Evolutionary conservation across 1,140 invertebrate species (phyloP), one percentile per base, ranked within the genome.

Genomic region (Leptopilina clavipes): DNA sequence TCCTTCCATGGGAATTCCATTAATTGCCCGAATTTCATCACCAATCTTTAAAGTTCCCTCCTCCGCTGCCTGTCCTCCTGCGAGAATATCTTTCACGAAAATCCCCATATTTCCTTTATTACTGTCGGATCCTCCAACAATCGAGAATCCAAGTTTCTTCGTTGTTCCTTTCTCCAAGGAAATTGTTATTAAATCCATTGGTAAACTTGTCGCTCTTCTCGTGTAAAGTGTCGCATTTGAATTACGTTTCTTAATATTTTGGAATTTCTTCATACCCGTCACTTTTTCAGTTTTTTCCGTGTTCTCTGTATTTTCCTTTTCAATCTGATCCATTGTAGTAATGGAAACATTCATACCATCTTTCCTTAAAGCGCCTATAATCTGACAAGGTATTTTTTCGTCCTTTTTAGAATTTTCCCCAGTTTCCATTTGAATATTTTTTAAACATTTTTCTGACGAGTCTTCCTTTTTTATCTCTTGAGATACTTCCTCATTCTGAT

Each of bases 61-160:
- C 70, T 94, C 93, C 1, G 93, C 92, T 1, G 94, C 94, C 81
- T 95, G 92, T 5, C 95, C 95, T 70, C 91, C 90, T 5, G 92
- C 90, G 79, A 94, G 92, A 65, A 95, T 93, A 18, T 93, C 93
- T 83, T 95, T 94, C 37, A 96, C 93, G 85, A 93, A 95, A 73
- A 96, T 95, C 0, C 94, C 94, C 87, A 94, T 93, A 48, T 90
- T 91, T 1, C 94, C 94, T 84, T 92, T 93, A 1, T 92, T 92
- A 1, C 94, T 94, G 82, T 95, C 94, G 17, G 91, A 91, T 2
- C 94, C 94, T 0, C 94, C 94, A 8, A 95, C 94, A 73, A 95
- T 94, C 48, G 93, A 93, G 82, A 95, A 95, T 0, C 95, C 94
- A 0, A 95, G 92, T 82, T 94, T 94, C 56, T 92, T 93, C 8